Percentiles rank a stretch among this genome's conserved stretches.
Conservation (phyloP, 1,140 invertebrate species). For the Chrysoperla carnea region DNA sequence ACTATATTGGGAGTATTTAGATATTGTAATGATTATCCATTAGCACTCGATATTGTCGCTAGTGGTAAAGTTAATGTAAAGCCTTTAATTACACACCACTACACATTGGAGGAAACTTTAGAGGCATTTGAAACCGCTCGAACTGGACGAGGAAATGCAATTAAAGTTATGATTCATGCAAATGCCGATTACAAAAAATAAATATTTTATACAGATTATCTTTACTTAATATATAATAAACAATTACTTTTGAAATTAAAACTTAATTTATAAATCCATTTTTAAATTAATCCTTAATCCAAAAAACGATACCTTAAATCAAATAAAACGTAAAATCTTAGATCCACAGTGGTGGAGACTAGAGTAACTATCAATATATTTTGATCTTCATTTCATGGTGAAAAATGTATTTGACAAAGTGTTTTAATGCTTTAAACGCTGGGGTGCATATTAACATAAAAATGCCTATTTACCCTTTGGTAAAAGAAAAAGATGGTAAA, state of each 20-base stretch:
- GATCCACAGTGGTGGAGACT: too few relatives aligned
- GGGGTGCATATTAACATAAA: too few relatives aligned
- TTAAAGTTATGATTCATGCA: conserved; percentile 90
- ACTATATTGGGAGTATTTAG: conserved; percentile 84
- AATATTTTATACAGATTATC: not conserved
- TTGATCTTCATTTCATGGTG: too few relatives aligned
- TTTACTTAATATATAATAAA: not conserved
- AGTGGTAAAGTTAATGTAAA: conserved; percentile 73
- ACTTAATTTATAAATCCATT: too few relatives aligned
- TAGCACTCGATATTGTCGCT: conserved; percentile 68
- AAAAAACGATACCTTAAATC: too few relatives aligned
- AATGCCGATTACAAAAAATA: conserved; percentile 18
- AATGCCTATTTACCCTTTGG: too few relatives aligned
- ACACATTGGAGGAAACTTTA: conserved; percentile 60
- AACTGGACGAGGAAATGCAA: conserved; percentile 44
- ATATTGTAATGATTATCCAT: conserved; percentile 76
- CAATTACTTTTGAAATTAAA: not conserved
- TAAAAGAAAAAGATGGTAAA: too few relatives aligned
- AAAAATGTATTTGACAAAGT: too few relatives aligned
- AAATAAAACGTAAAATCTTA: too few relatives aligned
- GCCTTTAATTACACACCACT: conserved; percentile 81
- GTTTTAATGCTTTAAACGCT: too few relatives aligned
- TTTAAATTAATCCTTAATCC: too few relatives aligned
- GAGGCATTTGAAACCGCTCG: conserved; percentile 76
- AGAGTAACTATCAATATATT: too few relatives aligned